Base-by-base conservation (phyloP, 92 coral and sea anemone species). In the Palythoa grandiflora region DNA sequence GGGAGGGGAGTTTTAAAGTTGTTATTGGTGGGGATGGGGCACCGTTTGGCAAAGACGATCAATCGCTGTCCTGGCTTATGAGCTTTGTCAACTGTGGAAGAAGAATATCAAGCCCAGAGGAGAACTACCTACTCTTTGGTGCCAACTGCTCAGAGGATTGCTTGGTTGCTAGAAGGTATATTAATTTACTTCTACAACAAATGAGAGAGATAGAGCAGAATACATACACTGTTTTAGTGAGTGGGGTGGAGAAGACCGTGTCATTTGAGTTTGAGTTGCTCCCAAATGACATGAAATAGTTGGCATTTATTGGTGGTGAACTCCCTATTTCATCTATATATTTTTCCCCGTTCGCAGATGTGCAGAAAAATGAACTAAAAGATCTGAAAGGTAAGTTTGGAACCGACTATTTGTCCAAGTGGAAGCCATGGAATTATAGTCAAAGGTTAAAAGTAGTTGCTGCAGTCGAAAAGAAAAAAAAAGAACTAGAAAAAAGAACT, bases 71-170 rank as follows among this genome's bases (percentile, higher is more conserved):
- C 55, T 88, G 83, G 83, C 91, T 88, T 13, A 83, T 88, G 17
- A 81, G 87, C 53, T 87, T 77, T 63, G n/a, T 65, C 28, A 87
- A 87, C 63, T 87, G 84, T 44, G 80, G 80, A 28, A 72, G 59
- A 38, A 68, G 63, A 39, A 38, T 88, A 5, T 85, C 91, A 38
- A 88, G 87, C 71, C 86, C 80, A 17, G 78, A 88, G 76, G 91
- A 88, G 75, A 88, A 88, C 35, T 88, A 51, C 71, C 87, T 88
- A 39, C 39, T 88, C 35, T 81, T 88, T 20, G 91, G 91, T 10
- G 88, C 91, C 47, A 88, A 88, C 78, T 88, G 87, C 71, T 60
- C 78, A 20, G 91, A 88, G 37, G 83, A 81, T 35, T 86, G 85
- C 57, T 54, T 66, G 70, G 80, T 61, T 66, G 78, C 77, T 14